Percentiles rank a stretch among this genome's conserved stretches.
Evolutionary conservation across 2,888 invertebrate species (phyloP).

Genomic region (Willowsia nigromaculata): DNA sequence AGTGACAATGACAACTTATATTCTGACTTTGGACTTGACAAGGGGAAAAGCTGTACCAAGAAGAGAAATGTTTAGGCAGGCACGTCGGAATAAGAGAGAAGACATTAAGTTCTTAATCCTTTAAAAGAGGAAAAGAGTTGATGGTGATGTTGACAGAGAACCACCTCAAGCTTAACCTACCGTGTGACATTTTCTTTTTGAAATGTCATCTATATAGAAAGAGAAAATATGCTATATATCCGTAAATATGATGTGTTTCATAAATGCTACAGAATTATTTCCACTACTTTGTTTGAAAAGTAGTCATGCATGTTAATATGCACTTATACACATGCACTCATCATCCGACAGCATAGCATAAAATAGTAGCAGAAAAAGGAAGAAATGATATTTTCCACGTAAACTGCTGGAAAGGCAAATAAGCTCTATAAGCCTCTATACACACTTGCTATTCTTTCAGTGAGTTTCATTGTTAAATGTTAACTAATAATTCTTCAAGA

Average conservation of each 20-base stretch:
- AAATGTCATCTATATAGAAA: background rate
- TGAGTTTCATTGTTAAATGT: background rate
- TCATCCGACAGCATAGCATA: background rate
- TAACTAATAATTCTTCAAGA: slow-evolving; percentile 4
- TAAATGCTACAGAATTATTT: background rate
- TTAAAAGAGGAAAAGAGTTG: background rate
- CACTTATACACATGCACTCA: background rate
- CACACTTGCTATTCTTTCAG: background rate
- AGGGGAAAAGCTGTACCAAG: background rate
- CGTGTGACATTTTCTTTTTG: background rate
- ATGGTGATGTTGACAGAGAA: background rate
- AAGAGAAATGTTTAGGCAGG: background rate
- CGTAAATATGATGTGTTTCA: background rate
- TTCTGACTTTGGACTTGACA: background rate
- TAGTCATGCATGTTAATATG: background rate
- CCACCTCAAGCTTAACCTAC: background rate
- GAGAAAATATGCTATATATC: background rate
- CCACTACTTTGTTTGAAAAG: background rate
- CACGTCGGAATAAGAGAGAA: background rate
- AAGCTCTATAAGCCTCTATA: background rate
- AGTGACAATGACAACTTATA: background rate
- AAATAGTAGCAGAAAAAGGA: background rate
- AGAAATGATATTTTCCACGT: background rate
- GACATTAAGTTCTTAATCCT: background rate
- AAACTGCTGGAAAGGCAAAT: background rate